Evolutionary conservation across 2,113 vertebrate species (phyloP), one percentile per base, ranked within the genome.

Genomic region (Austrofundulus limnaeus): DNA sequence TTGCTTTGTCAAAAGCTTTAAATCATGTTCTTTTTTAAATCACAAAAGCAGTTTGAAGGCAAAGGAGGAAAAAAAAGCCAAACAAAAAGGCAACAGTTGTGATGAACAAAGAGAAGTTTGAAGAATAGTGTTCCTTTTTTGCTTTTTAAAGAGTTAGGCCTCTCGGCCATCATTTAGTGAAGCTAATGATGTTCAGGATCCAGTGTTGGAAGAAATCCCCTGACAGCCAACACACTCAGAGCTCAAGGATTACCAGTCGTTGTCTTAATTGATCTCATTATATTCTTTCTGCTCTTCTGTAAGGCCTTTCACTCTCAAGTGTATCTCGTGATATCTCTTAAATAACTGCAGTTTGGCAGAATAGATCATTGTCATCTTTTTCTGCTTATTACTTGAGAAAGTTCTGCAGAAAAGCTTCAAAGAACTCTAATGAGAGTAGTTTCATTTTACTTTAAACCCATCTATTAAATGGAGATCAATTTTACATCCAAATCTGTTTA

Each of bases 251-350:
- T 87, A 86, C 61, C 69, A 72, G 57, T 41, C 75, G 53, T 79
- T 82, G 75, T 79, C 85, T 87, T 89, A 89, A 90, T 87, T 88
- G 77, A 85, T 88, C 81, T 89, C 66, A 83, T 90, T 89, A 82
- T 83, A 77, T 71, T 54, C 47, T 76, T 24, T 59, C 70, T 72
- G 56, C 80, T 82, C 60, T 61, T 77, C 58, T 83, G 59, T 73
- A 69, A 67, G 63, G 64, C 53, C 47, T 52, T 83, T 16, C 23
- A 24, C 38, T 73, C 66, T 72, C 59, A 49, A 78, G 77, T 71
- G 58, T 38, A 72, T 78, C 58, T 70, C 23, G 31, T 63, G 47
- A 76, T 81, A 72, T 67, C 52, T 50, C 62, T 67, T 46, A 28
- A 83, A 66, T 12, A 58, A 42, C 50, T 66, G 31, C 45, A 66